A percentile compares a stretch with the other conserved stretches of the same genome.
Evolutionary conservation across 2,797 vertebrate genomes (phyloP).

Genomic region (Tadarida brasiliensis): DNA sequence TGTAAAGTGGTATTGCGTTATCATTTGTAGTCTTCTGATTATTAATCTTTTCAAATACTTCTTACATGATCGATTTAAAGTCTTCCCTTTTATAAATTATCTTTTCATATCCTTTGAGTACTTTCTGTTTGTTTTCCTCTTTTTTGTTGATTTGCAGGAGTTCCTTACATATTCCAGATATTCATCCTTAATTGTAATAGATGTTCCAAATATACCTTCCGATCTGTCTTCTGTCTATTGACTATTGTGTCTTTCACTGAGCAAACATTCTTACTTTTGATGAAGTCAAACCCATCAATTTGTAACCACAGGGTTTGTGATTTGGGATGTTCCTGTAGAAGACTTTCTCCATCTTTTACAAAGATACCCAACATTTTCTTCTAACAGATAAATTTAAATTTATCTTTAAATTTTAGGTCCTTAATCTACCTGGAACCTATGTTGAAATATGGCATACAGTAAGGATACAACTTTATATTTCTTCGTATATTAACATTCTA

Average conservation of each 20-base stretch:
- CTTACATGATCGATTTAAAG: neutral
- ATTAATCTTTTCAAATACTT: neutral
- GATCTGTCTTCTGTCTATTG: neutral
- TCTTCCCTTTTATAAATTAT: neutral
- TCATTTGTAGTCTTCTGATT: neutral
- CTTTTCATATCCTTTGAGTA: neutral
- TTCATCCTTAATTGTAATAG: neutral
- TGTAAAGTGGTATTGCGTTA: neutral
- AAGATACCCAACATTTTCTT: neutral
- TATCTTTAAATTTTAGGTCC: neutral
- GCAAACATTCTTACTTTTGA: neutral
- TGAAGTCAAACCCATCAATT: neutral
- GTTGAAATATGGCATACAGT: neutral
- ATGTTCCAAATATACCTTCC: neutral
- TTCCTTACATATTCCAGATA: neutral
- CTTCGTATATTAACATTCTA: neutral
- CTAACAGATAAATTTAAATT: neutral
- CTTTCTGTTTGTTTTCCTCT: neutral
- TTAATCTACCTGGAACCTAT: neutral
- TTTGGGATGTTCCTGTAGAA: conserved; percentile 1
- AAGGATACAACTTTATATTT: neutral
- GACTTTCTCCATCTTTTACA: neutral
- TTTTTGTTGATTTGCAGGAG: neutral
- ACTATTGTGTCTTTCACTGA: neutral
- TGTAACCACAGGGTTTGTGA: neutral